Conservation (phyloP, 2,888 invertebrate genomes). For the Apotomis betuletana region DNA sequence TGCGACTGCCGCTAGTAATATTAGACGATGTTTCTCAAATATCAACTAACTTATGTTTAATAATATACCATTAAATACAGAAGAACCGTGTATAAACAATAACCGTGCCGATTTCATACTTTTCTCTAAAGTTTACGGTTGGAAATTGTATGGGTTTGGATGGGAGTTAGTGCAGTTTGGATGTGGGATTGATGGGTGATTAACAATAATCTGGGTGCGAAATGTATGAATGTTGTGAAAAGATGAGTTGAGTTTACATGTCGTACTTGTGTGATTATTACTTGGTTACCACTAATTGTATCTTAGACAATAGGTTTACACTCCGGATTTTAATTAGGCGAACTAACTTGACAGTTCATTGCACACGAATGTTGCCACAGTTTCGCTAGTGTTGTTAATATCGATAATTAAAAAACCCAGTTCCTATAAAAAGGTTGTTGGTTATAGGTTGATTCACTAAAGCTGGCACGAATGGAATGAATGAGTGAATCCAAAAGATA, state of each 20-base stretch:
- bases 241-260: background rate
- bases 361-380: too few species aligned
- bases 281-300: too few species aligned
- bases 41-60: slow-evolving; percentile 68
- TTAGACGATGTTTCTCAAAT: slow-evolving; percentile 73
- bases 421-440: too few species aligned
- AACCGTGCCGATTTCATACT: background rate
- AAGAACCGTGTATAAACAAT: background rate
- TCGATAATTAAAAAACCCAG: too few species aligned
- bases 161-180: background rate
- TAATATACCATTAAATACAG: slow-evolving; percentile 51
- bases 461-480: too few species aligned
- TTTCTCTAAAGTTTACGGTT: background rate
- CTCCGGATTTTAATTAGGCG: too few species aligned
- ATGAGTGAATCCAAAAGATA: too few species aligned
- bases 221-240: slow-evolving; percentile 20
- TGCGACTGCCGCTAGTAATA: slow-evolving; percentile 51
- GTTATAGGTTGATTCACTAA: too few species aligned
- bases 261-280: too few species aligned
- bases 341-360: too few species aligned
- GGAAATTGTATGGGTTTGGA: background rate
- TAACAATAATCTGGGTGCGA: slow-evolving; percentile 16
- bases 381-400: too few species aligned
- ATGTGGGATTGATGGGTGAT: background rate
- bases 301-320: too few species aligned